phyloP scores from a whole-genome alignment of 2,888 invertebrate genomes.

The Plebejus melissa region DNA sequence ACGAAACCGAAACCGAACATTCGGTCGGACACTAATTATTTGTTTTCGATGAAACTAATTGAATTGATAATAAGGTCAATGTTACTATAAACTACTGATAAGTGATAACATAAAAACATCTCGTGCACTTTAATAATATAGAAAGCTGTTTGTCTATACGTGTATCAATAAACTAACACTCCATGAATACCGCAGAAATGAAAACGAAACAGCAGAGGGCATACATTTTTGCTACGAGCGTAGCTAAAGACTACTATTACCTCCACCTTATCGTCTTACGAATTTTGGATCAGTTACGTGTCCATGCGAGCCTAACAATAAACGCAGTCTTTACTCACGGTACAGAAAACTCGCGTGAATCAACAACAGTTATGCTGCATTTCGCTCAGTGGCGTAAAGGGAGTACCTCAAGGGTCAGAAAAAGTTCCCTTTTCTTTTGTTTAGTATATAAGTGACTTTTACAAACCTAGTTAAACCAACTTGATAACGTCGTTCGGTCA shows the following conservation, averaged over 20 bases:
- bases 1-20: no score
- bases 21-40: not conserved
- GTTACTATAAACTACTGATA: not conserved
- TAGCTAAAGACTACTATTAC: no score
- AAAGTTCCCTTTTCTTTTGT: not conserved
- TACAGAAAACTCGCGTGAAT: no score
- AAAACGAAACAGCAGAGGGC: no score
- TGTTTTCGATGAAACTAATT: not conserved
- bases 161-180: not conserved
- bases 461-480: not conserved
- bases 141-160: not conserved
- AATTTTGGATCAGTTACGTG: no score
- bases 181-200: no score
- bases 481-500: not conserved
- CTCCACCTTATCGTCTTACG: no score
- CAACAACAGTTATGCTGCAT: not conserved
- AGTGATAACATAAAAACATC: not conserved
- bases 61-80: constrained; percentile 5
- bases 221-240: no score
- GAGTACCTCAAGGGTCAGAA: not conserved
- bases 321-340: no score
- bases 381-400: not conserved
- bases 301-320: no score
- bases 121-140: not conserved
- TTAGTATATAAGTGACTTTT: not conserved